Evolutionary conservation across 2,113 vertebrate genomes (phyloP).

Genomic region (Dasyprocta punctata): DNA sequence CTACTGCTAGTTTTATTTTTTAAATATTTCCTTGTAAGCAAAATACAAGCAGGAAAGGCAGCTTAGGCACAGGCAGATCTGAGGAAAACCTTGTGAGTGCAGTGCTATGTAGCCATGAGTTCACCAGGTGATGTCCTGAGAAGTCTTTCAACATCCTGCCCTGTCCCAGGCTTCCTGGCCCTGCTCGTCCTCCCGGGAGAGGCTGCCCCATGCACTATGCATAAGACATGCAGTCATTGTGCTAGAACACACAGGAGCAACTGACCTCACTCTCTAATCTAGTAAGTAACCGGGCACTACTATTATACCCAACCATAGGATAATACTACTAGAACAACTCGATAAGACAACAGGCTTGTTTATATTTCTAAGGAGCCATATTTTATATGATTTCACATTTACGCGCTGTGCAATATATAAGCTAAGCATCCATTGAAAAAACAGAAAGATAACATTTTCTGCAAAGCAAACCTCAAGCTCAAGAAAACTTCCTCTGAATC

Average conservation of each 20-base stretch:
- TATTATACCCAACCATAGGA: background rate
- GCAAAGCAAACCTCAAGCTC: background rate
- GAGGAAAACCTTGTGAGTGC: accelerated
- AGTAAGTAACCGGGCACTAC: too few relatives aligned
- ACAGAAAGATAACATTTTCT: background rate
- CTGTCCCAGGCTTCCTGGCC: background rate
- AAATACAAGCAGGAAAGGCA: background rate
- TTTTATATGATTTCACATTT: background rate
- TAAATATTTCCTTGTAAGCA: background rate
- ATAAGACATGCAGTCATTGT: too few relatives aligned
- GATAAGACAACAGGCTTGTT: background rate
- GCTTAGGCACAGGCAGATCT: background rate
- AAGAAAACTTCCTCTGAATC: background rate
- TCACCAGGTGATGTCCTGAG: background rate
- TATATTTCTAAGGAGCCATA: background rate
- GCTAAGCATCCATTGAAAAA: background rate
- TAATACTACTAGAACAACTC: background rate
- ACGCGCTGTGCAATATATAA: background rate
- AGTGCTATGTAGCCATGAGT: background rate
- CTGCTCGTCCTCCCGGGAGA: background rate
- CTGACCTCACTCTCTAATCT: background rate
- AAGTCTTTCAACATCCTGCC: background rate
- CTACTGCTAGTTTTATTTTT: background rate
- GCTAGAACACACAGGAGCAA: background rate
- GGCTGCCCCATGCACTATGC: background rate